Evolutionary conservation across 2,797 vertebrate species (phyloP), one percentile per base, ranked within the genome.

Genomic region (Leptodactylus fallax): DNA sequence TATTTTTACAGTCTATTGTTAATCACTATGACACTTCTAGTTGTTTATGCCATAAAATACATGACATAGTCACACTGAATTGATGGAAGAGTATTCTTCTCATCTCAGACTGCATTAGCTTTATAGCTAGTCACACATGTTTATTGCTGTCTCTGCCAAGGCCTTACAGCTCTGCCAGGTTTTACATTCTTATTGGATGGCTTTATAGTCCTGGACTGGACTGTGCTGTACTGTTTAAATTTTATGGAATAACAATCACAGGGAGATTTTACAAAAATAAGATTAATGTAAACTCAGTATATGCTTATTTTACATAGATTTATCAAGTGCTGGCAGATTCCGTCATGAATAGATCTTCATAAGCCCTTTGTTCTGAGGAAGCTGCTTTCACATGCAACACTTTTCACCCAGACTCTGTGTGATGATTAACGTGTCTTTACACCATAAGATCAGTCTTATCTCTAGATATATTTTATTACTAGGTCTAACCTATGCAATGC

Each of bases 91-190:
- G 49, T 58, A 49, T 67, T 14, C 17, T 77, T 83, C 60, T 27
- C 19, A 83, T 87, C 51, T 78, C 47, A 47, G 56, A 63, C 69
- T 60, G 80, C 80, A 71, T 58, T 83, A 67, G 21, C 45, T 65
- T 87, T 79, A 69, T 27, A 71, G 74, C 81, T 47, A 17, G 74
- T 69, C 58, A 80, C 65, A 65, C 58, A 84, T 84, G 45, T 71
- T 87, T 67, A 82, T 53, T 55, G 21, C 61, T 53, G 6, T 82
- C n/a, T 78, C n/a, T 87, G 69, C 85, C 85, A 87, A 87, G 61
- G 78, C 58, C n/a, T 58, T 60, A 74, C 60, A 25, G 47, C 60
- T 56, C 79, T 76, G 55, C 85, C 79, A 74, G 69, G 56, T 60
- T 58, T 74, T 47, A 55, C 16, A 67, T 77, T 45, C 56, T 81